Base-by-base conservation (phyloP, 2,797 vertebrate genomes). In the Scolopax bukidnonensis region DNA sequence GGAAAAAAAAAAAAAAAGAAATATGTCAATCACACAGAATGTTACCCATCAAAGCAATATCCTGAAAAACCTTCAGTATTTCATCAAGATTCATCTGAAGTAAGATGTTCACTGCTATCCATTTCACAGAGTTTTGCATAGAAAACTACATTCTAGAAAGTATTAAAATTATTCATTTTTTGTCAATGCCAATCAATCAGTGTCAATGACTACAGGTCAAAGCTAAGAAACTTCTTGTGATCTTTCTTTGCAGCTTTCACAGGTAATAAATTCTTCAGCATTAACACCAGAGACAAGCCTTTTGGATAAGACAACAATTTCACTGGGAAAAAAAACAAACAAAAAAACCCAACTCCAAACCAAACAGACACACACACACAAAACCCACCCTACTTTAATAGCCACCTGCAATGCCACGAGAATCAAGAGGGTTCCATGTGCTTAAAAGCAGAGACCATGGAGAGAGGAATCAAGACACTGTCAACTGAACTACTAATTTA, bases 141-240 rank as follows among this genome's bases (percentile, higher is more conserved):
- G 6, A 74, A 87, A 83, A 36, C 3, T 4, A 2, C 50, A 24
- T 20, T 71, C 50, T 27, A 71, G 59, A 18, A 71, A 21, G 18
- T 14, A 75, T 1, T 2, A 78, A 41, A 64, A 30, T 3, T 7
- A 36, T 16, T 65, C 9, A 15, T 5, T 64, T 60, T 70, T 70
- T 17, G 4, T 25, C 38, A 71, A 10, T 6, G 5, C 12, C 11
- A 2, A n/a, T 10, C 23, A 6, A 40, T 10, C 3, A 2, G 16
- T 9, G 5, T 4, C 18, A 65, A 21, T 3, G 15, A 23, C 24
- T 45, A 9, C 33, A 84, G 14, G 61, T 65, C 47, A 90, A 70
- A 78, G 73, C 43, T 28, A 76, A 56, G 16, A 56, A 70, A 70
- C 10, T 51, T 83, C 27, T 33, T 8, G 50, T 43, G 53, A 77